phyloP scores from a whole-genome alignment of 2,888 invertebrate genomes.

The Onthophagus sagittarius region DNA sequence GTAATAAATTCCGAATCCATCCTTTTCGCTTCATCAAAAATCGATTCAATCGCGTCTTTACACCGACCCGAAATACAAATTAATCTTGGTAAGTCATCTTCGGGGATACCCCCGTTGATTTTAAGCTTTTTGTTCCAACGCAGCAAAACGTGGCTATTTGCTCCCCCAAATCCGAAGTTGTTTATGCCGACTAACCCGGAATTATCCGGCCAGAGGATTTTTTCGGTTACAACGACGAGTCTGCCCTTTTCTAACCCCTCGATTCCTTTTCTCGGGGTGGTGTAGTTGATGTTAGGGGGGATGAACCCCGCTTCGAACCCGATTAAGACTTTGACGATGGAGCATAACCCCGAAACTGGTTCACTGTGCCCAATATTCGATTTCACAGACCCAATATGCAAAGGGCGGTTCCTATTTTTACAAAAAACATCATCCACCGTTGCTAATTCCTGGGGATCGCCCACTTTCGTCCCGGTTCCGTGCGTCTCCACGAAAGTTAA shows the following conservation, averaged over 20 bases:
- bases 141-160: conserved; percentile 69
- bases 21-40: conserved; percentile 58
- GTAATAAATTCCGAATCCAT: conserved; percentile 36
- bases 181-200: conserved; percentile 78
- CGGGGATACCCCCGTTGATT: conserved; percentile 58
- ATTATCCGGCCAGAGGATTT: conserved; percentile 57
- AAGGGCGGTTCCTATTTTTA: conserved; percentile 67
- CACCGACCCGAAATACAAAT: conserved; percentile 75
- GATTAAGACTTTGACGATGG: conserved; percentile 67
- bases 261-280: conserved; percentile 50
- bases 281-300: conserved; percentile 82
- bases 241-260: conserved; percentile 61
- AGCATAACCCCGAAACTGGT: conserved; percentile 78
- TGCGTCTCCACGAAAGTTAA: conserved; percentile 82
- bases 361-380: conserved; percentile 94
- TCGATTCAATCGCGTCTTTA: conserved; percentile 62
- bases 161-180: conserved; percentile 91
- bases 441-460: conserved; percentile 88
- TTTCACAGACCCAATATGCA: conserved; percentile 86
- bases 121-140: conserved; percentile 58
- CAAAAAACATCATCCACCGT: conserved; percentile 80
- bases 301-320: conserved; percentile 77
- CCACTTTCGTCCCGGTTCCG: conserved; percentile 59
- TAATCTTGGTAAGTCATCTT: conserved; percentile 65
- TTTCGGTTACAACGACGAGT: conserved; percentile 69